phyloP scores from a whole-genome alignment of 2,797 vertebrate species.

The Mormyrops attenuatus region DNA sequence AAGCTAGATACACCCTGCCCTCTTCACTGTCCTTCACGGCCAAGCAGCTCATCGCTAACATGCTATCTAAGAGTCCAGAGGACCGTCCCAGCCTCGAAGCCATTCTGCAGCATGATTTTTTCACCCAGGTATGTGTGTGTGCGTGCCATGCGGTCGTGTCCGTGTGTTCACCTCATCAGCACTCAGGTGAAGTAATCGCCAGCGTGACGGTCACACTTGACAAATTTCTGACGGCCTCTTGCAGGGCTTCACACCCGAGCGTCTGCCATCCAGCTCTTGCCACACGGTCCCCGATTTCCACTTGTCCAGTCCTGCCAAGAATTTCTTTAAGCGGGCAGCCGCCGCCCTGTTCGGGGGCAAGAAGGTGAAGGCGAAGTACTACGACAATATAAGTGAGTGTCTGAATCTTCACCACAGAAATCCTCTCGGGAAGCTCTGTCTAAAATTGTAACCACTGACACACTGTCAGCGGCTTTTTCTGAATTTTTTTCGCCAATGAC shows the following conservation, averaged over 20 bases:
- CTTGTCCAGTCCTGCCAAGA: constrained; percentile 92
- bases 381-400: constrained; percentile 85
- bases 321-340: constrained; percentile 95
- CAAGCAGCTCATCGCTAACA: constrained; percentile 82
- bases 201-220: neutral
- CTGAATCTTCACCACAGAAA: neutral
- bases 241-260: constrained; percentile 92
- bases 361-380: constrained; percentile 94
- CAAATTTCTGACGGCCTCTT: neutral
- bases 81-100: constrained; percentile 85
- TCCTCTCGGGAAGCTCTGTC: neutral
- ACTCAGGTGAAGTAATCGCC: neutral
- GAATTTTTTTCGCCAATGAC: neutral
- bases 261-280: constrained; percentile 85
- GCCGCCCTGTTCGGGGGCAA: constrained; percentile 93
- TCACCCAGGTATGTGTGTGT: constrained; percentile 75
- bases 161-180: neutral
- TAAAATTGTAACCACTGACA: neutral
- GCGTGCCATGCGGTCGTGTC: neutral
- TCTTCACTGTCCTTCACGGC: constrained; percentile 81
- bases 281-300: constrained; percentile 93
- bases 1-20: constrained; percentile 87
- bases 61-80: constrained; percentile 86
- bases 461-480: neutral
- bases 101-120: constrained; percentile 91